Base-by-base conservation (phyloP, 2,888 invertebrate genomes). In the Agrochola lychnidis region DNA sequence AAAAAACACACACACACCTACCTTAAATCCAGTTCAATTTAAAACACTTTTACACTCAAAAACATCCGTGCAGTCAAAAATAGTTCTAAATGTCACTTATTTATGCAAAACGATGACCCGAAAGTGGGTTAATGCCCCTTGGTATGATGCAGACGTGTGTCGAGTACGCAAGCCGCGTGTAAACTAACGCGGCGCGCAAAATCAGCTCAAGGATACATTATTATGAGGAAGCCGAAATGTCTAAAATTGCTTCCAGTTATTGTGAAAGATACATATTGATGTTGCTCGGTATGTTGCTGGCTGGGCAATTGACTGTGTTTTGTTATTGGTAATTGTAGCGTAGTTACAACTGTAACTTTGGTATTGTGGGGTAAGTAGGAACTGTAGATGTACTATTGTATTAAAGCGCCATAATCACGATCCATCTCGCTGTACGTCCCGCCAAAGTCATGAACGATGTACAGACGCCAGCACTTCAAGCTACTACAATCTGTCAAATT, bases 161-260 rank as follows among this genome's bases (percentile, higher is more conserved):
- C 42, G 59, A 62, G 48, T 19, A 45, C 78, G 57, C 69, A 9
- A 45, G 57, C 19, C 75, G 66, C 61, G 63, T 63, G 2, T 53
- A 36, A 45, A 86, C 81, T 80, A 68, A 68, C 51, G 36, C 63
- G 68, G 56, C 45, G n/a, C 70, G 63, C 71, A 69, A 68, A 86
- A 72, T 88, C 66, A 66, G 81, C 67, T 78, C 86, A 88, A 88
- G 88, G 84, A 75, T 83, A 71, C 51, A 12, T 57, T 67, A n/a
- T 63, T 64, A 36, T 77, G 82, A 82, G 83, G 79, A 80, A 76
- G 75, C 78, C 63, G 40, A 85, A 87, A 83, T 83, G 57, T 70
- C 70, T 77, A 73, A 82, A 74, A 73, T 85, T 79, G 79, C 61
- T 63, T 25, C 53, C 72, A 69, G 59, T 74, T 63, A 36, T 76